These are phyloP conservation scores for Andricus grossulariae DNA, from an alignment of 1,140 invertebrate genomes.

Conservation along the genomic window DNA sequence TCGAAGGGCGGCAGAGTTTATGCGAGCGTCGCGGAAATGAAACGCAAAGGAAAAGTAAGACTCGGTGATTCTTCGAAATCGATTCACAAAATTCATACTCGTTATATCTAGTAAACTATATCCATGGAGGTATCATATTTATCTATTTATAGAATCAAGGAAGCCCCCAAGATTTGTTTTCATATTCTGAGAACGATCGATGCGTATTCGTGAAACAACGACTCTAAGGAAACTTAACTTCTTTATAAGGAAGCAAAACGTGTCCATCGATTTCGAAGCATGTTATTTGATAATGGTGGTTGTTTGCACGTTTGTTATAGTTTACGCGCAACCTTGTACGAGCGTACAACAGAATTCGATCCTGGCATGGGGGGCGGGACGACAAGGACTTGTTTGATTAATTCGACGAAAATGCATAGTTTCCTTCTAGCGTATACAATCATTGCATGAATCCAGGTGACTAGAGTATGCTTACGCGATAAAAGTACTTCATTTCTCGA, in stretches of 20 bases:
- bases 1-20: slow-evolving; percentile 86
- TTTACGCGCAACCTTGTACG: slow-evolving; percentile 62
- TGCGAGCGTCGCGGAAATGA: slow-evolving; percentile 96
- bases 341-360: slow-evolving; percentile 62
- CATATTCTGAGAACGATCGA: too few relatives aligned
- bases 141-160: too few relatives aligned
- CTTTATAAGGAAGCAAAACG: slow-evolving; percentile 23
- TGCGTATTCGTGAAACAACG: too few relatives aligned
- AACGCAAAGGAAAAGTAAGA: slow-evolving; percentile 86
- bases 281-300: slow-evolving; percentile 63
- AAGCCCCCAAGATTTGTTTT: too few relatives aligned
- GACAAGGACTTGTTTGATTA: slow-evolving; percentile 72
- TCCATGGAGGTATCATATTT: not conserved
- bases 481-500: slow-evolving; percentile 55
- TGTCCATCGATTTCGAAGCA: slow-evolving; percentile 49
- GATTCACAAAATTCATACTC: too few relatives aligned
- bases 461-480: slow-evolving; percentile 54
- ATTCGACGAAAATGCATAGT: slow-evolving; percentile 64
- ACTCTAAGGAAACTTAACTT: too few relatives aligned
- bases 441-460: slow-evolving; percentile 69
- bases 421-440: slow-evolving; percentile 66
- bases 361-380: slow-evolving; percentile 58
- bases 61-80: slow-evolving; percentile 32
- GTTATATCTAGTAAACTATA: too few relatives aligned
- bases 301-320: slow-evolving; percentile 74